Percentiles rank a stretch among this genome's conserved stretches.
Evolutionary conservation across 2,888 invertebrate species (phyloP).

Genomic region (Pediacus dermestoides): DNA sequence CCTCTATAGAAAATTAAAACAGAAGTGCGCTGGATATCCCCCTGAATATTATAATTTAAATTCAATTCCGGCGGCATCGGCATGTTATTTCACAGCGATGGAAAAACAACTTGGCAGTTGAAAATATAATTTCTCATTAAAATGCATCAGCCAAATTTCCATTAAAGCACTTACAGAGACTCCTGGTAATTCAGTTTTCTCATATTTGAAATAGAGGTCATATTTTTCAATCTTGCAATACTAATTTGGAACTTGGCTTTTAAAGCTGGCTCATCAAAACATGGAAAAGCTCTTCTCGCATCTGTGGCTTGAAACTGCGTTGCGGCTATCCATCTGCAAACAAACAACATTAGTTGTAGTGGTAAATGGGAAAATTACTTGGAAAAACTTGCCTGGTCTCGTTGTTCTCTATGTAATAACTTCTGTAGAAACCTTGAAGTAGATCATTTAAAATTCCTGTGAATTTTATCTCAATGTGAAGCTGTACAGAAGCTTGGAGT

Average conservation of each 20-base stretch:
- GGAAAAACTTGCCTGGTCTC: constrained; percentile 61
- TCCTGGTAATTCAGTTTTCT: constrained; percentile 44
- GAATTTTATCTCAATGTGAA: constrained; percentile 63
- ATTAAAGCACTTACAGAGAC: background rate
- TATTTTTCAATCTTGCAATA: constrained; percentile 66
- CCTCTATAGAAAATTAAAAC: too few relatives aligned
- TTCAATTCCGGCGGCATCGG: too few relatives aligned
- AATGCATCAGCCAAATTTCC: too few relatives aligned
- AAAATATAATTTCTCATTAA: too few relatives aligned
- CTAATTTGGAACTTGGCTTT: constrained; percentile 78
- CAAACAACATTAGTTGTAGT: too few relatives aligned
- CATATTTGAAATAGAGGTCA: constrained; percentile 80
- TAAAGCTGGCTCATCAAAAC: constrained; percentile 82
- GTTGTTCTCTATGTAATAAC: constrained; percentile 69
- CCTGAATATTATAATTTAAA: too few relatives aligned
- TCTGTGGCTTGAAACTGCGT: constrained; percentile 83
- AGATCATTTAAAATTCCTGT: constrained; percentile 70
- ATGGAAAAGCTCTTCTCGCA: constrained; percentile 78
- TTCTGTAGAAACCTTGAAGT: constrained; percentile 78
- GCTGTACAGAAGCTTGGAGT: constrained; percentile 56
- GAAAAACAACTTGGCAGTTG: too few relatives aligned
- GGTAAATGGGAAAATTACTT: too few relatives aligned
- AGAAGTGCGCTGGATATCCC: too few relatives aligned
- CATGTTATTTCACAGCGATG: too few relatives aligned
- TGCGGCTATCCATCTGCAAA: constrained; percentile 71